These are phyloP conservation scores for Coracias cyanogaster DNA, from an alignment of 2,797 vertebrate species.

Conservation along the genomic window DNA sequence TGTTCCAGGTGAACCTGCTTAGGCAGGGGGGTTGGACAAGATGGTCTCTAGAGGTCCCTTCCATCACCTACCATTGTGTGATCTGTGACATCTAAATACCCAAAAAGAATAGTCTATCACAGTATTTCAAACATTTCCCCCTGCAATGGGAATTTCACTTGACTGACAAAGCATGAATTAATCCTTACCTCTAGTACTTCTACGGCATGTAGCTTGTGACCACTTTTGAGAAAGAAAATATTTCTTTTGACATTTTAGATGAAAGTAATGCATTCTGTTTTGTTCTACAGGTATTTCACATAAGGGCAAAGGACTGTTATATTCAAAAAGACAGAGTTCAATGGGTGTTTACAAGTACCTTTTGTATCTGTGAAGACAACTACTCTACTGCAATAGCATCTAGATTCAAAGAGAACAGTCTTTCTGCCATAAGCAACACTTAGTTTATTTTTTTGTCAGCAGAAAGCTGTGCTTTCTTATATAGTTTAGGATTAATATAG, in stretches of 20 bases:
- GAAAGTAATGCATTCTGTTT: background rate
- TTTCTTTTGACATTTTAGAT: background rate
- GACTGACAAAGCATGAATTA: conserved; percentile 17
- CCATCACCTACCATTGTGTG: background rate
- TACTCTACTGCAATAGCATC: background rate
- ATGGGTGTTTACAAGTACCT: background rate
- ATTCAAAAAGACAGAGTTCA: background rate
- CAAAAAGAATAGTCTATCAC: background rate
- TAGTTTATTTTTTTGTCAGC: background rate
- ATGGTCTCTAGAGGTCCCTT: background rate
- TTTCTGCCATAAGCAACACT: background rate
- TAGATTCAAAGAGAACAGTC: background rate
- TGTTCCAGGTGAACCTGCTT: too few relatives aligned
- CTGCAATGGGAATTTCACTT: conserved; percentile 10
- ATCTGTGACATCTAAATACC: background rate
- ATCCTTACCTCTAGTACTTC: conserved; percentile 6
- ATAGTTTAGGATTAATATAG: background rate
- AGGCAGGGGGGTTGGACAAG: background rate
- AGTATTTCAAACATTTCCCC: background rate
- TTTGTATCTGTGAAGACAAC: background rate
- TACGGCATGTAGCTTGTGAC: background rate
- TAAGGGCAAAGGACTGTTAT: background rate
- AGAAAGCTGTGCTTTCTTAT: background rate
- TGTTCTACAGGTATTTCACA: background rate
- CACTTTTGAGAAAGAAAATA: background rate